Conservation (phyloP, 2,797 vertebrate genomes). For the Sarcoramphus papa region DNA sequence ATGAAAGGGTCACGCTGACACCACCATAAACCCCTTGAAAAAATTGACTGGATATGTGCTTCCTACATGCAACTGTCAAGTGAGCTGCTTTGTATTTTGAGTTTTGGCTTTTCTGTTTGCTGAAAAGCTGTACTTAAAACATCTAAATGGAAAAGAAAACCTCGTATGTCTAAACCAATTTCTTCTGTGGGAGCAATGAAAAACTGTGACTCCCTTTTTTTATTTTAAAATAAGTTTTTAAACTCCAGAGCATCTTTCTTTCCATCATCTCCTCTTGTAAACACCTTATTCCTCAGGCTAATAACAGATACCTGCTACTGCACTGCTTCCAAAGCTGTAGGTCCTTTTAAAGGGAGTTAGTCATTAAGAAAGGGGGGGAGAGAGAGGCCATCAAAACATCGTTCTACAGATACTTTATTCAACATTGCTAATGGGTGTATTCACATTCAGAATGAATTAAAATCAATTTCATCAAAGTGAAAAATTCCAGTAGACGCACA, state of each 20-base stretch:
- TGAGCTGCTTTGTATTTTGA: background rate
- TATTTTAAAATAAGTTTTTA: background rate
- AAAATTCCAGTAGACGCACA: background rate
- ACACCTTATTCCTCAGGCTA: background rate
- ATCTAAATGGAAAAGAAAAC: background rate
- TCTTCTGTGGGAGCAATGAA: background rate
- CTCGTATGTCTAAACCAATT: background rate
- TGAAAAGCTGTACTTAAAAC: background rate
- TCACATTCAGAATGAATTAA: background rate
- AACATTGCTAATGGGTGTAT: background rate
- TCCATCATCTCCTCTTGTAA: background rate
- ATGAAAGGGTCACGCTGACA: background rate
- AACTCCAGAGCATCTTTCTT: background rate
- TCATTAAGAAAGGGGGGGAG: background rate
- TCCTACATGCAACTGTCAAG: background rate
- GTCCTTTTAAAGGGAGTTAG: background rate
- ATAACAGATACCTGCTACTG: background rate
- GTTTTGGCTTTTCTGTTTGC: background rate
- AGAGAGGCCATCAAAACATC: background rate
- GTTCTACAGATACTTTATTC: background rate
- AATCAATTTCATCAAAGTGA: background rate
- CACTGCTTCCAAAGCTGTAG: background rate
- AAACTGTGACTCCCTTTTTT: background rate
- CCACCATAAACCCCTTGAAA: background rate
- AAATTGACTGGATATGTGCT: fast-evolving